These are phyloP conservation scores for Crenichthys baileyi DNA, from an alignment of 2,797 vertebrate genomes.

Conservation along the genomic window DNA sequence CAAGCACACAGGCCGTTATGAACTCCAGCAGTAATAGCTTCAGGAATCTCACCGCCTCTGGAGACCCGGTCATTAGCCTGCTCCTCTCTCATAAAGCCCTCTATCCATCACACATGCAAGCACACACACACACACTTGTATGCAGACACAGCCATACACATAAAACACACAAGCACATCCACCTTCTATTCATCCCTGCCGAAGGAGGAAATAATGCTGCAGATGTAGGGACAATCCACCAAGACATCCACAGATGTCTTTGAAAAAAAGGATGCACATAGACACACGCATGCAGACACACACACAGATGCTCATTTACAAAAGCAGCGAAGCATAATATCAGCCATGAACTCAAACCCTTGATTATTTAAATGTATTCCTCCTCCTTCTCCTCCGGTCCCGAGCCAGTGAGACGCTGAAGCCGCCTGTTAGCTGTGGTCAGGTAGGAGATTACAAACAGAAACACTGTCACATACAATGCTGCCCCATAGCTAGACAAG, in stretches of 20 bases:
- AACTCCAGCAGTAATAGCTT: conserved; percentile 69
- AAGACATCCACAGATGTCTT: conserved; percentile 71
- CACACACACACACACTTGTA: conserved; percentile 68
- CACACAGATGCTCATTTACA: conserved; percentile 73
- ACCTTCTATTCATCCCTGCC: conserved; percentile 42
- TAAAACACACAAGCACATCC: conserved; percentile 32
- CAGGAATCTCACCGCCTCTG: conserved; percentile 66
- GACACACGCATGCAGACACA: conserved; percentile 22
- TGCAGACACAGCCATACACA: conserved; percentile 51
- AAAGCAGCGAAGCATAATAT: conserved; percentile 71
- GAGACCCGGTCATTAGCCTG: conserved; percentile 66
- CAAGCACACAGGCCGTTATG: conserved; percentile 76
- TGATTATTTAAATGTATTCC: conserved; percentile 83
- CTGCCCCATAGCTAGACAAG: conserved; percentile 33
- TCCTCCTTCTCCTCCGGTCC: conserved; percentile 58
- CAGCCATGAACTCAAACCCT: conserved; percentile 67
- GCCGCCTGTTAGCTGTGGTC: conserved; percentile 66
- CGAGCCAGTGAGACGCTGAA: conserved; percentile 48
- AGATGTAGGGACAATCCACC: conserved; percentile 62
- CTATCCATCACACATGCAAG: conserved; percentile 76
- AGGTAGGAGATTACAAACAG: conserved; percentile 70
- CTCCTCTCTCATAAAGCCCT: conserved; percentile 74
- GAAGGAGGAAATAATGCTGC: conserved; percentile 33
- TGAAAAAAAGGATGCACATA: conserved; percentile 42
- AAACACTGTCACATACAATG: conserved; percentile 57